Percentiles rank a stretch among this genome's conserved stretches.
Conservation (phyloP, 2,113 vertebrate genomes). For the human region DNA sequence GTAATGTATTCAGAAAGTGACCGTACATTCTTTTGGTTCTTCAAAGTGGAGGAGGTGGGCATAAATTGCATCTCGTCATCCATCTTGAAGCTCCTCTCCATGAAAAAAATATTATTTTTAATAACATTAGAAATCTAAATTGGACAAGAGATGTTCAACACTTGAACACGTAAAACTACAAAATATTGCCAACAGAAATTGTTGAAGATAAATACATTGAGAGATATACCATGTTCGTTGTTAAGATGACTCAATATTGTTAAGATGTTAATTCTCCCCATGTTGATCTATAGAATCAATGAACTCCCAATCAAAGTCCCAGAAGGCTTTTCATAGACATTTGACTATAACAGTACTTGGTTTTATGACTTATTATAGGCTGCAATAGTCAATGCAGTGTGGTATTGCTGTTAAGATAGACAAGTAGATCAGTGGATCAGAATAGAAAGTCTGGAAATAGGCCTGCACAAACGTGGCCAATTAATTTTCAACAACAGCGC, state of each 20-base stretch:
- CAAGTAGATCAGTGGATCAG: not conserved
- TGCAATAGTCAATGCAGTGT: not conserved
- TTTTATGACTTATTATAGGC: not conserved
- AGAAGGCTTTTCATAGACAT: not conserved
- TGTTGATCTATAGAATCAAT: not conserved
- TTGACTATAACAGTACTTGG: not conserved
- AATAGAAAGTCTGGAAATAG: not conserved
- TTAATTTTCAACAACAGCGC: not conserved
- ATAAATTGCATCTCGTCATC: too few relatives aligned
- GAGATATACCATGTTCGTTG: not conserved
- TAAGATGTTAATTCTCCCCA: not conserved
- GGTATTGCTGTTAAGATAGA: not conserved
- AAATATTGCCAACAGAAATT: not conserved
- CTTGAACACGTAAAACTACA: not conserved
- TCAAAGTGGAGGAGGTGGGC: too few relatives aligned
- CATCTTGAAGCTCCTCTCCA: too few relatives aligned
- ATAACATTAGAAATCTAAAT: not conserved
- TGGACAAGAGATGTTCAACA: not conserved
- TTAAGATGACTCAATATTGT: not conserved
- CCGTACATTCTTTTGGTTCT: too few relatives aligned
- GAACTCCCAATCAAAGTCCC: not conserved
- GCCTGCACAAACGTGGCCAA: not conserved
- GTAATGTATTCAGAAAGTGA: too few relatives aligned
- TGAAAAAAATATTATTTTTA: not conserved
- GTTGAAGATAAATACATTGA: not conserved